Conservation (phyloP, 2,113 vertebrate genomes). For the Grus americana region DNA sequence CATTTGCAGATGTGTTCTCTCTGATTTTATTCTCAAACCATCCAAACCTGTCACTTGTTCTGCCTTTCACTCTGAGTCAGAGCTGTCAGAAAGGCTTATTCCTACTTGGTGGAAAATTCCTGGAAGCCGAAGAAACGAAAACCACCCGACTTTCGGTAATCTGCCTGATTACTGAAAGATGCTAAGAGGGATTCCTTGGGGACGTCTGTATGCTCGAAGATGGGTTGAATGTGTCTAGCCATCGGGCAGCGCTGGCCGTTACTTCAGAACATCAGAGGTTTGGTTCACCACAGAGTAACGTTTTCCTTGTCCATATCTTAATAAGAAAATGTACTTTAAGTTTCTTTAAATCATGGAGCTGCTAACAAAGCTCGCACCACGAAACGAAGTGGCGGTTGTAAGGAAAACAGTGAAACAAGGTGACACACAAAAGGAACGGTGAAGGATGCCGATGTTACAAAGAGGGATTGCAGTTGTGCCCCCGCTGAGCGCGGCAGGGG, state of each 20-base stretch:
- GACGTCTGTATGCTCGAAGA: fast-evolving
- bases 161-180: neutral
- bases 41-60: neutral
- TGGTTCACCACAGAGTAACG: neutral
- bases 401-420: neutral
- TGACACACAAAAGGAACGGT: fast-evolving
- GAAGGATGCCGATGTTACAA: neutral
- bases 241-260: fast-evolving
- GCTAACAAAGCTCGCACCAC: neutral
- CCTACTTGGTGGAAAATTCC: neutral
- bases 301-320: neutral
- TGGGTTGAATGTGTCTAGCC: neutral
- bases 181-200: neutral
- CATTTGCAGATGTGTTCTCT: neutral
- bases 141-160: neutral
- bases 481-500: fast-evolving
- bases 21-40: neutral
- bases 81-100: neutral
- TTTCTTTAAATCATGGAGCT: neutral
- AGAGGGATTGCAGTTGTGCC: neutral
- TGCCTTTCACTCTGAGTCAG: neutral
- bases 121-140: neutral
- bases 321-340: neutral
- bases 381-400: fast-evolving
- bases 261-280: neutral